Evolutionary conservation across 1,140 invertebrate genomes (phyloP).

Genomic region (Ephestia elutella): DNA sequence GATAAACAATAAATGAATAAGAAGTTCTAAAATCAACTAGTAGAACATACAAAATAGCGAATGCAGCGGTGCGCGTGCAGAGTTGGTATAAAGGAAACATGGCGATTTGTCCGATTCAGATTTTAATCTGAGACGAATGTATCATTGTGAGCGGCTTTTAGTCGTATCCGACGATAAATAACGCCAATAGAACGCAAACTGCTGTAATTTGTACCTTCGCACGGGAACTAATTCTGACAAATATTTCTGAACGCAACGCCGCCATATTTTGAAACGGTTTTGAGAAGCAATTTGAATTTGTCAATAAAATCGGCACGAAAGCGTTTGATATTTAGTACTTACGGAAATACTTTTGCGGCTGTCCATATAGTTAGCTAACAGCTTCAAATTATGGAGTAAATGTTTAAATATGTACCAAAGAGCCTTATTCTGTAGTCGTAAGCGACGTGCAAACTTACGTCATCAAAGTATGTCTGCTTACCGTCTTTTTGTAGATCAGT

Average conservation of each 20-base stretch:
- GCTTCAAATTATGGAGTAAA: too few relatives aligned
- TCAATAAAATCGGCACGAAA: background rate
- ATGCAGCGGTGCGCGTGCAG: constrained; percentile 1
- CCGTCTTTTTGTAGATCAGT: too few relatives aligned
- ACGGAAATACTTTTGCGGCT: background rate
- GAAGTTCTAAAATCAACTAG: background rate
- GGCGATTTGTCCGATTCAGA: constrained; percentile 49
- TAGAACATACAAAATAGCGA: background rate
- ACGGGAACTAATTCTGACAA: constrained; percentile 12
- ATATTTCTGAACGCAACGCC: constrained; percentile 1
- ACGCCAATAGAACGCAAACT: constrained; percentile 24
- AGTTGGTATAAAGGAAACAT: constrained; percentile 18
- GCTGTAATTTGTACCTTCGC: constrained; percentile 14
- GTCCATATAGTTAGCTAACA: background rate
- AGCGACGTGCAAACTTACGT: too few relatives aligned
- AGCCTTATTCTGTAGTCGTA: too few relatives aligned
- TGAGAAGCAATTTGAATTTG: constrained; percentile 3
- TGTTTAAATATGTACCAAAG: too few relatives aligned
- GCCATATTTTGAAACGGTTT: constrained; percentile 5
- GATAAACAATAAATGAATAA: too few relatives aligned
- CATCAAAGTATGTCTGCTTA: too few relatives aligned
- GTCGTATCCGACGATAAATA: constrained; percentile 24
- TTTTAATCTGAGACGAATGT: constrained; percentile 53
- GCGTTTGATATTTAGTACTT: background rate
- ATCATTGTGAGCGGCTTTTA: constrained; percentile 38